Evolutionary conservation across 2,113 vertebrate genomes (phyloP).

Genomic region (Ictidomys tridecemlineatus): DNA sequence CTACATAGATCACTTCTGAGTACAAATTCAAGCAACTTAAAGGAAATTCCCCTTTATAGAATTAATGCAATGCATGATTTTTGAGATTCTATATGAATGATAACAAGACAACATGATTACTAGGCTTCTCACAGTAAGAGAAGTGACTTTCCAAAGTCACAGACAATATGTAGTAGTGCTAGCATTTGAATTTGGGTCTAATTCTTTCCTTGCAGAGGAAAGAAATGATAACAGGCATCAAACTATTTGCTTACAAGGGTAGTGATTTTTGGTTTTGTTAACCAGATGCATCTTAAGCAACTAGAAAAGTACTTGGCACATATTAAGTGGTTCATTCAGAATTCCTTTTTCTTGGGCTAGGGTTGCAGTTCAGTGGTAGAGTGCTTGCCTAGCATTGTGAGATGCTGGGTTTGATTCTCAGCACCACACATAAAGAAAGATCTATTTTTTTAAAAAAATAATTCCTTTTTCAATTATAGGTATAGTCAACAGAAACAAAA

Average conservation of each 20-base stretch:
- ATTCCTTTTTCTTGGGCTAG: background rate
- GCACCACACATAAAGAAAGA: too few relatives aligned
- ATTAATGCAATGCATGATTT: slow-evolving; percentile 46
- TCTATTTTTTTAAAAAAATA: too few relatives aligned
- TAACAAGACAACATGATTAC: slow-evolving; percentile 10
- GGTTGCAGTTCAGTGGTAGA: too few relatives aligned
- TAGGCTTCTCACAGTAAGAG: background rate
- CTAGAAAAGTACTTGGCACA: background rate
- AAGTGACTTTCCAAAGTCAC: slow-evolving; percentile 26
- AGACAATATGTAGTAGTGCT: background rate
- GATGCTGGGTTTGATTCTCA: too few relatives aligned
- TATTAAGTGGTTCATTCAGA: slow-evolving; percentile 32
- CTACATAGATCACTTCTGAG: slow-evolving; percentile 22
- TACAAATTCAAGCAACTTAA: slow-evolving; percentile 68
- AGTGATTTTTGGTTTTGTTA: slow-evolving; percentile 36
- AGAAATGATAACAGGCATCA: slow-evolving; percentile 1
- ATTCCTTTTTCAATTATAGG: slow-evolving; percentile 58
- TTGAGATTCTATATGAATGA: slow-evolving; percentile 18
- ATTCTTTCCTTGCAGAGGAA: slow-evolving; percentile 28
- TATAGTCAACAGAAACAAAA: slow-evolving; percentile 56
- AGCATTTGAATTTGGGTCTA: background rate
- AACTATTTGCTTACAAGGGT: background rate
- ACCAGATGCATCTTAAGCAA: background rate
- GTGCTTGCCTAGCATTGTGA: too few relatives aligned
- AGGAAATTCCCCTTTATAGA: slow-evolving; percentile 70